Conservation (phyloP, 2,113 vertebrate species). For the Siniperca knerii region DNA sequence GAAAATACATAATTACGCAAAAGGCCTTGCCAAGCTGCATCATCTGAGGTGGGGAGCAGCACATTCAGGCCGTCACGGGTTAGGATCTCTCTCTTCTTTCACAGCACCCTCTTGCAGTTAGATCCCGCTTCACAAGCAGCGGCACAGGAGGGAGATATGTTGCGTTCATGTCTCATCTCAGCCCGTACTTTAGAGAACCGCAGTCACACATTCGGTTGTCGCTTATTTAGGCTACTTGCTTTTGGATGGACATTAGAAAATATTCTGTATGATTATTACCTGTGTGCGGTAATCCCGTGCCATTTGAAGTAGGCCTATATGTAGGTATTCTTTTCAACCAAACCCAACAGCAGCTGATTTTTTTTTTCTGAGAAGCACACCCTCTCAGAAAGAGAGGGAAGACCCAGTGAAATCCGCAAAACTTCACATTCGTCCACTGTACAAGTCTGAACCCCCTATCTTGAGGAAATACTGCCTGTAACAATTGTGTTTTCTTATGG, state of each 20-base stretch:
- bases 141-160: slow-evolving; percentile 36
- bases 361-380: neutral
- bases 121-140: slow-evolving; percentile 47
- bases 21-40: slow-evolving; percentile 12
- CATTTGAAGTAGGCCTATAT: neutral
- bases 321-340: neutral
- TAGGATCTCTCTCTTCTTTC: slow-evolving; percentile 31
- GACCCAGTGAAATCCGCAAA: neutral
- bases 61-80: slow-evolving; percentile 21
- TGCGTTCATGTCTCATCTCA: slow-evolving; percentile 56
- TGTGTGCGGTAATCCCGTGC: neutral
- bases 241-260: neutral
- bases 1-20: neutral
- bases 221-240: fast-evolving
- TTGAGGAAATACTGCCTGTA: neutral
- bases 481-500: neutral
- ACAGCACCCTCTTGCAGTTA: slow-evolving; percentile 64
- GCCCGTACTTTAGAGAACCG: slow-evolving; percentile 19
- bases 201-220: neutral
- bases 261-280: neutral
- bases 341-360: neutral
- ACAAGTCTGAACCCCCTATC: neutral
- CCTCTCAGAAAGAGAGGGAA: neutral
- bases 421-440: neutral
- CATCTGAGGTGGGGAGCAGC: neutral